phyloP scores from a whole-genome alignment of 2,888 invertebrate genomes.

The Kryphioiulus occultus region DNA sequence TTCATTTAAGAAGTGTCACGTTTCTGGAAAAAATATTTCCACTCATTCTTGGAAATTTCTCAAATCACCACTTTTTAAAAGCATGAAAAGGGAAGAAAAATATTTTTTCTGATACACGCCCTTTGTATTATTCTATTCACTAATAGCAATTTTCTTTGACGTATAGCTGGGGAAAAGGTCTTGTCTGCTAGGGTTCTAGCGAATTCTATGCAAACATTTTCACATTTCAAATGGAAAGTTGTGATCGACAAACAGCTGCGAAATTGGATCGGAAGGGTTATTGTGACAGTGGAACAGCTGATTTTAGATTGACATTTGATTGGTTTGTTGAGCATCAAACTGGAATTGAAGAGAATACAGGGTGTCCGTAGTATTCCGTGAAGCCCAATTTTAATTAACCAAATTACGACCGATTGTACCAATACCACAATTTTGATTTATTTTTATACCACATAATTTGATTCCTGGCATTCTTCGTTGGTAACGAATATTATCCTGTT shows the following conservation, averaged over 20 bases:
- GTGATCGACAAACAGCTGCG: conserved; percentile 21
- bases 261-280: not conserved
- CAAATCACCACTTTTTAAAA: not conserved
- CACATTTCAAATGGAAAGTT: conserved; percentile 14
- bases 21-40: not conserved
- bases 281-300: not conserved
- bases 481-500: too few relatives aligned
- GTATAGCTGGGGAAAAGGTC: not conserved
- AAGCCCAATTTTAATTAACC: too few relatives aligned
- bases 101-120: not conserved
- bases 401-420: too few relatives aligned
- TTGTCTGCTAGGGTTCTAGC: not conserved
- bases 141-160: not conserved
- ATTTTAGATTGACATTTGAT: not conserved
- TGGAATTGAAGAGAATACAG: not conserved
- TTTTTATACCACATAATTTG: too few relatives aligned
- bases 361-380: not conserved
- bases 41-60: not conserved
- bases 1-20: not conserved
- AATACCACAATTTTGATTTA: too few relatives aligned
- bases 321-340: not conserved
- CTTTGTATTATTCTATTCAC: not conserved
- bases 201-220: not conserved
- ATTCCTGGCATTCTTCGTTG: too few relatives aligned
- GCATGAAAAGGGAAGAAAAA: not conserved